Base-by-base conservation (phyloP, 2,113 vertebrate species). In the Enhydra lutris region DNA sequence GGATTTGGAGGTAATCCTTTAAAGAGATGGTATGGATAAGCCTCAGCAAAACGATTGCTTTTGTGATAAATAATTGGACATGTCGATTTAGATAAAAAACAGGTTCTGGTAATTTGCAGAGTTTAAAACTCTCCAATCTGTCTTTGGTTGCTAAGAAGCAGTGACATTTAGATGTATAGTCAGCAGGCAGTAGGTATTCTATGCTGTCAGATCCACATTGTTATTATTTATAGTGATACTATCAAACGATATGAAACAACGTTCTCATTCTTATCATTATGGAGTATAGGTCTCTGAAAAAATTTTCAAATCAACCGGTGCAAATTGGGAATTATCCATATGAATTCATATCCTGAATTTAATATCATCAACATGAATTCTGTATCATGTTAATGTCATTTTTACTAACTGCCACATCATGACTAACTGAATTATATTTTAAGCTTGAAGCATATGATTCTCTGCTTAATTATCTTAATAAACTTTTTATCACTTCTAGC, bases 401-500 rank as follows among this genome's bases (percentile, higher is more conserved):
- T 21, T 45, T 45, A 94, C 59, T 29, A 74, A 79, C 52, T 61
- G 57, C 45, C 86, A 24, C 34, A 59, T 45, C 1, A 63, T 80
- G 90, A 84, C 20, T 67, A 81, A 93, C 7, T 84, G 55, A 82
- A 78, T n/a, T 52, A 67, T 79, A 89, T 52, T 91, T 96, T 82
- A 50, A 74, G 78, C 10, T 91, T 79, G 85, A 96, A 67, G 45
- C 82, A 93, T 88, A 82, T 34, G 26, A 13, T 29, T 9, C 18
- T 88, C 26, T 81, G 71, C 24, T 95, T 95, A 79, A 73, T 94
- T 95, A 91, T 47, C 11, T 84, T 93, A 84, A 96, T 63, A 91
- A 91, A 79, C 82, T 94, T 86, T 79, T 82, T 55, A 55, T 65
- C 42, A 76, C 31, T 94, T 42, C 24, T 55, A 86, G 39, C 36